Evolutionary conservation across 2,113 vertebrate species (phyloP), one percentile per base, ranked within the genome.

Genomic region (Empidonax traillii): DNA sequence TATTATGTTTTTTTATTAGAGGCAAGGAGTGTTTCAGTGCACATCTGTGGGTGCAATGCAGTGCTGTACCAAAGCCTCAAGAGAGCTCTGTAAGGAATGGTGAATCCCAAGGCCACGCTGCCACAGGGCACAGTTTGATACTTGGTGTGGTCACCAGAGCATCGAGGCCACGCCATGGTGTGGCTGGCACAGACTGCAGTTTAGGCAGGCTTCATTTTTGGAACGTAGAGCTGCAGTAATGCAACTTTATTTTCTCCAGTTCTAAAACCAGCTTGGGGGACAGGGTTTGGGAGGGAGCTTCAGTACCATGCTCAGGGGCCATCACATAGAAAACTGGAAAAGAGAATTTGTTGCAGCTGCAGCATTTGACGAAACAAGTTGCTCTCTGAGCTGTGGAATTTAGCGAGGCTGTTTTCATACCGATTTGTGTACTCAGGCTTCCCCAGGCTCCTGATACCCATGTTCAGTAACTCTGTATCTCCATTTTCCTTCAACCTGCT

Each of bases 81-180:
- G 46, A 43, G 14, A 53, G 39, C 31, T 80, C 51, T 51, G 20
- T 59, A 6, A 71, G 52, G 59, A 14, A 1, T 18, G 31, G 43
- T 43, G 47, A 53, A 9, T 24, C 41, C 76, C 19, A 22, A 30
- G 76, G 47, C 18, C 3, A 1, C 16, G 2, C 35, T 51, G 74
- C 69, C 71, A 1, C 82, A 58, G 10, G 31, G 12, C 46, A 41
- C 28, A 15, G 31, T 68, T 31, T 25, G 71, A 1, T 89, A 19
- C 15, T 39, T 37, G n/a, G 4, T 31, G 69, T 76, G 28, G 46
- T 61, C 68, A 47, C 37, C 33, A 37, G 39, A 86, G 65, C 81
- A 21, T 39, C 0, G 0, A 37, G 51, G 44, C 44, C 90, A 31
- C 0, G 0, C 24, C 28, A 27, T 2, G 2, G 61, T 17, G 52